Base-by-base conservation (phyloP, 2,797 vertebrate species). In the Typhlichthys subterraneus region DNA sequence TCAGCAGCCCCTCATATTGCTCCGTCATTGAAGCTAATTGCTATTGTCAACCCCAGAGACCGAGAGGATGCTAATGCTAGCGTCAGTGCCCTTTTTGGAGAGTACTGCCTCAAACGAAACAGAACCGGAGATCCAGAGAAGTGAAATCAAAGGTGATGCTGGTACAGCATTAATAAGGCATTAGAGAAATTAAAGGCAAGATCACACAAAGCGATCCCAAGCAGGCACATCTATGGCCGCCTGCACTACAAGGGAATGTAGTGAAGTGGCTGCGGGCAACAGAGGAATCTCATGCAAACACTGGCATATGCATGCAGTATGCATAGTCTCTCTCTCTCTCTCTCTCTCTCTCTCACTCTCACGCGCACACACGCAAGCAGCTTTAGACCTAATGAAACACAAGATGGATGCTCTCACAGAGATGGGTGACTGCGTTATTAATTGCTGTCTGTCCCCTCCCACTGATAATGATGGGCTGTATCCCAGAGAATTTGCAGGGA, bases 391-490 rank as follows among this genome's bases (percentile, higher is more conserved):
- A 93, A 93, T 92, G 90, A 90, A 92, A 72, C 89, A 84, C 84
- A 92, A 91, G 89, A 90, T 94, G 89, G 88, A 93, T 93, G 90
- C 82, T 74, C 84, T 92, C 85, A 79, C 88, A 88, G 90, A 88
- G 84, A 87, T 84, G 90, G 90, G 92, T 90, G 92, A 92, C 89
- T 81, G 86, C 90, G 77, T 92, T 95, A 94, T 94, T 95, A 95
- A 94, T 93, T 94, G 89, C 94, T 93, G 90, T 89, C 93, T 92
- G 93, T 95, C 94, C 88, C 89, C 89, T 94, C 92, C 91, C 86
- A 92, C 88, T 93, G 94, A 93, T 94, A 95, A 94, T 93, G 93
- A 94, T 92, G 91, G 88, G 89, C 93, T 91, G 88, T 94, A 92
- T 95, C 93, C 92, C 87, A 87, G 93, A 91, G 94, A 94, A 94